Evolutionary conservation across 2,888 invertebrate species (phyloP), one percentile per base, ranked within the genome.

Genomic region (Zhuqinia jingwanae): DNA sequence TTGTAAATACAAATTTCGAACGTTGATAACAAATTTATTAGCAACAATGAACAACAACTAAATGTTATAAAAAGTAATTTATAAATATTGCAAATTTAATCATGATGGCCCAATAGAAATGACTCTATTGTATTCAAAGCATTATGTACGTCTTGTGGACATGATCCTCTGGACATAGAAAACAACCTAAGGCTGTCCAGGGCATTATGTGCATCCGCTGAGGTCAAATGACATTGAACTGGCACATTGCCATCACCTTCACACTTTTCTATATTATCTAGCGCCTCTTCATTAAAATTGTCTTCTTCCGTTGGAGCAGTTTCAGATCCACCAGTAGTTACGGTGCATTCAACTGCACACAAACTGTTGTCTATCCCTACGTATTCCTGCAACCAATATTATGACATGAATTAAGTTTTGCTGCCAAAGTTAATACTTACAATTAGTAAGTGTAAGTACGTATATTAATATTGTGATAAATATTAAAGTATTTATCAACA

Each of bases 301-400:
- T 53, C 79, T 15, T 53, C 50, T 30, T 63, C 78, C 2, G 15
- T 13, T 25, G 25, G 15, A 8, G 6, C 36, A 5, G 20, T 8
- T 10, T 45, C 63, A 2, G 25, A 6, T n/a, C 27, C n/a, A 25
- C 80, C 50, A 17, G 8, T 36, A 36, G 15, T 15, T 2, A 83
- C 50, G 5, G 47, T 63, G 17, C 83, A 83, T 25, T 73, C 83
- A 6, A 83, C 17, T 27, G 83, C 83, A 36, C 58, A 83, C 13
- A 83, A 53, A 17, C 75, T 76, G 50, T 83, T 63, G 45, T 83
- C 83, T n/a, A 83, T 83, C 47, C 25, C 83, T 3, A 83, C 63
- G 42, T 83, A 83, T 15, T 60, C 76, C 83, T 83, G 47, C n/a
- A 60, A n/a, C n/a, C n/a, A n/a, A n/a, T n/a, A n/a, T n/a, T n/a